Base-by-base conservation (phyloP, 2,888 invertebrate genomes). In the Flabesymbios commensalis region DNA sequence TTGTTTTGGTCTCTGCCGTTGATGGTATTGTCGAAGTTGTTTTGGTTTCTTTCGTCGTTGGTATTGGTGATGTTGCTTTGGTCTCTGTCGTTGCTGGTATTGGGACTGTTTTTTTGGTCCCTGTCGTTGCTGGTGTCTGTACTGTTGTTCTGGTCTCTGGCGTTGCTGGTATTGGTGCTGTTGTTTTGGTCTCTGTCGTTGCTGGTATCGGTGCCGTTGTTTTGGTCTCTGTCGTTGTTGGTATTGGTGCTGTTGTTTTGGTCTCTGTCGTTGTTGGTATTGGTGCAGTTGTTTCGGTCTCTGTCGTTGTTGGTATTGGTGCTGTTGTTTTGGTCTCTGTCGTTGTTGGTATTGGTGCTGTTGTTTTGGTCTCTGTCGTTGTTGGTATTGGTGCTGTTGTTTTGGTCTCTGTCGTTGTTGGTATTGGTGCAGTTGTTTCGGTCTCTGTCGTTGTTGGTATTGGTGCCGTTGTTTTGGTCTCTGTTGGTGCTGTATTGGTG, bases 1-100 rank as follows among this genome's bases (percentile, higher is more conserved):
- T n/a, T n/a, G n/a, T n/a, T n/a, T n/a, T n/a, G n/a, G n/a, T n/a
- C n/a, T n/a, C n/a, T n/a, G n/a, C n/a, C 29, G 51, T 10, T 51
- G 51, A n/a, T 51, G 51, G 5, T 51, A 31, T 29, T 51, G 51
- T 10, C 29, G 51, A n/a, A 28, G 51, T 10, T 51, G 51, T 29
- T 51, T 24, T 10, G 22, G 51, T 29, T 51, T 24, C 10, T 51
- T 24, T 29, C 29, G 51, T 10, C 29, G 51, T 29, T 51, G 51
- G 5, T 51, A 31, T 29, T 51, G 51, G 5, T 51, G 51, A n/a
- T 51, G 51, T 10, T 51, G 51, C 24, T 51, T 24, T 10, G 22
- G 51, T 29, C 29, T 24, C 10, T 51, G 51, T 29, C 29, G 51
- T 10, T 51, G 51, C 24, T 51, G 51, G 5, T 51, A 31, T 29